Percentiles rank a stretch among this genome's conserved stretches.
phyloP scores from a whole-genome alignment of 2,797 vertebrate genomes.

The Pogoniulus pusillus region DNA sequence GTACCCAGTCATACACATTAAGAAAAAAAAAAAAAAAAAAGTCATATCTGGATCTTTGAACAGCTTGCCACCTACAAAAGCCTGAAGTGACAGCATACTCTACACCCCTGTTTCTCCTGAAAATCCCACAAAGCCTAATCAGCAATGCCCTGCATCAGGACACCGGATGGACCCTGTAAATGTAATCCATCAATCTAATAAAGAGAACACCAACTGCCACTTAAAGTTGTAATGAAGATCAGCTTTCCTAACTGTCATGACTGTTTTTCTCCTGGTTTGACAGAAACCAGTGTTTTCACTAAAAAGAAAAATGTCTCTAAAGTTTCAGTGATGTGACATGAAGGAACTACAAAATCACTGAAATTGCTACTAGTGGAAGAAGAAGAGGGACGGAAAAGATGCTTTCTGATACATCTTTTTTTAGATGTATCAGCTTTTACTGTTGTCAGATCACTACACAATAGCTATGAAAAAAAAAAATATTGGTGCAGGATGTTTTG shows the following conservation, averaged over 20 bases:
- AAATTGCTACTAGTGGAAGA: not conserved
- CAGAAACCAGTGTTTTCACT: not conserved
- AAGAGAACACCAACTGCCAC: not conserved
- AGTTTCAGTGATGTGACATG: not conserved
- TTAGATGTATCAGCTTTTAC: not conserved
- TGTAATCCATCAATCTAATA: not conserved
- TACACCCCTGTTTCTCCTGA: not conserved
- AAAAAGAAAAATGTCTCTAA: not conserved
- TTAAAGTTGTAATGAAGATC: not conserved
- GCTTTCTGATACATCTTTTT: not conserved
- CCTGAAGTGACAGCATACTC: not conserved
- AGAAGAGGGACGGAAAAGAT: not conserved
- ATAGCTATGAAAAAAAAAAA: not conserved
- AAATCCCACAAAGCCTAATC: not conserved
- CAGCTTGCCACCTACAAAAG: not conserved
- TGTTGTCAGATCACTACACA: not conserved
- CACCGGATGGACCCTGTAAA: not conserved
- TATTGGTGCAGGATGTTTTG: not conserved
- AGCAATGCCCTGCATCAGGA: not conserved
- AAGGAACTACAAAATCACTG: not conserved
- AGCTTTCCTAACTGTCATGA: not conserved
- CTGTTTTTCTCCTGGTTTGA: not conserved
- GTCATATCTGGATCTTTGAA: not conserved
- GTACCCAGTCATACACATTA: no score
- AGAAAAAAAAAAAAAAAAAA: not conserved